phyloP scores from a whole-genome alignment of 2,113 vertebrate genomes.

The Lasiurus borealis region DNA sequence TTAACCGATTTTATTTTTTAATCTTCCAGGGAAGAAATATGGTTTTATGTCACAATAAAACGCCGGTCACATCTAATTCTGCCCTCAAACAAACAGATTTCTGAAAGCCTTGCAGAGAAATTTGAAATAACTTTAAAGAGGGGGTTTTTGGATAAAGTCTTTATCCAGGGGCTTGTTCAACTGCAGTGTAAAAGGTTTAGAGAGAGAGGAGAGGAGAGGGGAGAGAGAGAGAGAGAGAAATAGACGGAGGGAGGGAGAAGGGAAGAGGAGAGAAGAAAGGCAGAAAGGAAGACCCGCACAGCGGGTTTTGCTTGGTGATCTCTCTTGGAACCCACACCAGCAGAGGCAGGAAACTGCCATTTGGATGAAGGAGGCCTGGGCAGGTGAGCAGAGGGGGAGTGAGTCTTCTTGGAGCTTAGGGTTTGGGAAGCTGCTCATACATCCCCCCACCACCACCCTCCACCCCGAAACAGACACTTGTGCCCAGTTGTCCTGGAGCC shows the following conservation, averaged over 20 bases:
- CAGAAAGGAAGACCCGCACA: constrained; percentile 82
- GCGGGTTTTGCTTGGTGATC: constrained; percentile 84
- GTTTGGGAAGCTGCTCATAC: neutral
- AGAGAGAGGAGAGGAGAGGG: constrained; percentile 87
- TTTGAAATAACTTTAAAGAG: constrained; percentile 99
- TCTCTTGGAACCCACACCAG: constrained; percentile 85
- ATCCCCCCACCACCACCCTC: too few relatives aligned
- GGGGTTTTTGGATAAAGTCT: constrained; percentile 94
- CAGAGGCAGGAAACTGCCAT: constrained; percentile 83
- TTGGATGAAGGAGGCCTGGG: constrained; percentile 82
- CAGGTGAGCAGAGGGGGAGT: constrained; percentile 42
- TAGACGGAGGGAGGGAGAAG: constrained; percentile 66
- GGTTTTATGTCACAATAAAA: constrained; percentile 99
- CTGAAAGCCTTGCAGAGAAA: constrained; percentile 99
- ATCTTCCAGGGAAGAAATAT: constrained; percentile 99
- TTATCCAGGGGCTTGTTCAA: constrained; percentile 98
- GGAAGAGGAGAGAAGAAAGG: constrained; percentile 67
- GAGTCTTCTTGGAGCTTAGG: neutral
- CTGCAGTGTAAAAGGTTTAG: constrained; percentile 96
- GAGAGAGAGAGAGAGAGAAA: constrained; percentile 74
- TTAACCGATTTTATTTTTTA: constrained; percentile 99
- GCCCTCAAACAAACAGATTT: constrained; percentile 99
- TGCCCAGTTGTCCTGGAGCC: constrained; percentile 81
- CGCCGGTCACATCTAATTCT: constrained; percentile 99
- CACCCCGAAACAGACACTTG: constrained; percentile 70